Base-by-base conservation (phyloP, 2,797 vertebrate genomes). In the Ceryle rudis region DNA sequence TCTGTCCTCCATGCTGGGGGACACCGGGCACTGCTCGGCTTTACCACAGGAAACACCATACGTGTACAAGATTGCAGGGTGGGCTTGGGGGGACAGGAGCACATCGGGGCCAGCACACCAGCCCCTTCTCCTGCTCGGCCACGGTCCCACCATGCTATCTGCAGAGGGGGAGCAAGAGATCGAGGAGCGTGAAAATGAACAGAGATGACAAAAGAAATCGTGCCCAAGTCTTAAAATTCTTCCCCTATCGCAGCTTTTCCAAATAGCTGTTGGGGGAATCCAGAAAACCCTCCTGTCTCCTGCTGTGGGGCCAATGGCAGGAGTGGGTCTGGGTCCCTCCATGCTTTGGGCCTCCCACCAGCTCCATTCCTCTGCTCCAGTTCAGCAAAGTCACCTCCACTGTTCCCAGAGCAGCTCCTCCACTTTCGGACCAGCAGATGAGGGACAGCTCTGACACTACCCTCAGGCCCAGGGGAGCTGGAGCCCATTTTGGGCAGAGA, bases 41-140 rank as follows among this genome's bases (percentile, higher is more conserved):
- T 96, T 96, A 97, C 97, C 98, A 98, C 98, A 98, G 98, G 89
- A 98, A 97, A 97, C 91, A 97, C 97, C 98, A 98, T 96, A 3
- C 3, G n/a, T 51, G 93, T 97, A 97, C 90, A 66, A 81, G 66
- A 83, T 57, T 65, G 74, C 92, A 94, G 18, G 80, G 41, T 84
- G 81, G 87, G 51, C 15, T 26, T 29, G 39, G 9, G 22, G 42
- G 9, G 11, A 11, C 22, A 28, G 55, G 86, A 93, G 73, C 6
- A 8, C 28, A 55, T 28, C 4, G 28, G 69, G 46, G 44, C n/a
- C 33, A 47, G 58, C 39, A 75, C 28, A 5, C 52, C 4, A 1
- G 37, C 33, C 41, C 72, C 49, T 70, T 54, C 47, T 79, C 77
- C 90, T 86, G 62, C 71, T 37, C 6, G 3, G 35, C 70, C 8